Base-by-base conservation (phyloP, 2,113 vertebrate genomes). In the Clarias gariepinus region DNA sequence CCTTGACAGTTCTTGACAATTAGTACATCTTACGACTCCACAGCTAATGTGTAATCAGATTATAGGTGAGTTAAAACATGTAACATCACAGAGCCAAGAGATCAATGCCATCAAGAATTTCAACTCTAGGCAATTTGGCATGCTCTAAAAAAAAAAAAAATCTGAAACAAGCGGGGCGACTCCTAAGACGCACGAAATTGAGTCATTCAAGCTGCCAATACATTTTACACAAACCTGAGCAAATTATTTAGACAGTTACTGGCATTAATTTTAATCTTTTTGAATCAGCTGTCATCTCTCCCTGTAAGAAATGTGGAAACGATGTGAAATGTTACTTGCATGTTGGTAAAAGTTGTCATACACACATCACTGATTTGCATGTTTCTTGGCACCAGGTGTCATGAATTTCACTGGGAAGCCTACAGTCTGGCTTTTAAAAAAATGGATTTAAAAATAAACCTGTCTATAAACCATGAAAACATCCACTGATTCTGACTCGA, bases 391-490 rank as follows among this genome's bases (percentile, higher is more conserved):
- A 57, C 7, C 76, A 57, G n/a, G 30, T 78, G 76, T 57, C n/a
- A 15, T 57, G 76, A 57, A 25, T 78, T 28, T 78, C 53, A 8
- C 73, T 57, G 16, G 16, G n/a, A 78, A 57, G 25, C 71, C 73
- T 78, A n/a, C 53, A 78, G 76, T 78, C 52, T 78, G 10, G 1
- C 41, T 74, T 74, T n/a, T 52, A 52, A 78, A 76, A 76, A 76
- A n/a, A 76, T 16, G 18, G 21, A 52, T 53, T 77, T 77, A 77
- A 77, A 78, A 78, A 78, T 78, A 78, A 30, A 78, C 53, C 76
- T 57, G 76, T 57, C 25, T 30, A 28, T 30, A 53, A 55, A 57
- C n/a, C 52, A 57, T 78, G n/a, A 57, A 78, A 55, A 52, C 30
- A 55, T 78, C 76, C 76, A 28, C 47, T 19, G 76, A 78, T 78